Evolutionary conservation across 1,140 invertebrate genomes (phyloP), one percentile per base, ranked within the genome.

Genomic region (Drosophila oshimai): DNA sequence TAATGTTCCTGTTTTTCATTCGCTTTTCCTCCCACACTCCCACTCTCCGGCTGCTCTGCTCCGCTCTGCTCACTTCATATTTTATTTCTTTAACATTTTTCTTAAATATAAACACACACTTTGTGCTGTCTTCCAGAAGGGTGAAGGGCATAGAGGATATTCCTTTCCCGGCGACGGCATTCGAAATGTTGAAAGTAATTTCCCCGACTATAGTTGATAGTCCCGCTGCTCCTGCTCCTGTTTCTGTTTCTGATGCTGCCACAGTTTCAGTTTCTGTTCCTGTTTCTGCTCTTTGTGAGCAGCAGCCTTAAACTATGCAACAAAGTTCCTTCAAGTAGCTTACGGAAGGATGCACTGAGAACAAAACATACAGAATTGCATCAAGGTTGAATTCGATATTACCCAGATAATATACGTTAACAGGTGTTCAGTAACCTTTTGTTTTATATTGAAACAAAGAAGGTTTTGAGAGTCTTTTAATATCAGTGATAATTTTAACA

Each of bases 121-220:
- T 65, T 78, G 58, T 75, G 55, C 70, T 28, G 50, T 36, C 53
- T 55, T 29, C 2, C 13, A n/a, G 6, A 9, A 7, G 0, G 6
- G 7, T 6, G 20, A 4, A 3, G 7, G n/a, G 20, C 1, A 4
- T 2, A 7, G 10, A 15, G 7, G 12, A 9, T 12, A 22, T 36
- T 6, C 24, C 37, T 22, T 29, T 42, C 24, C 60, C 41, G 50
- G 50, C 57, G 70, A 60, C 54, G 45, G 51, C 72, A 86, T 74
- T 78, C 64, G 70, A 84, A 84, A 84, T 86, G 80, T 80, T 86
- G 78, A 86, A 84, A 84, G 80, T 84, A 84, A 84, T 84, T 86
- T 84, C 80, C 80, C 73, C 49, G 53, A 86, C 80, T 72, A 74
- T 86, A 75, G 80, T 80, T 86, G 80, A 84, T 79, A 86, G 67